A percentile compares a stretch with the other conserved stretches of the same genome.
Evolutionary conservation across 1,140 invertebrate genomes (phyloP).

Genomic region (Drepana arcuata): DNA sequence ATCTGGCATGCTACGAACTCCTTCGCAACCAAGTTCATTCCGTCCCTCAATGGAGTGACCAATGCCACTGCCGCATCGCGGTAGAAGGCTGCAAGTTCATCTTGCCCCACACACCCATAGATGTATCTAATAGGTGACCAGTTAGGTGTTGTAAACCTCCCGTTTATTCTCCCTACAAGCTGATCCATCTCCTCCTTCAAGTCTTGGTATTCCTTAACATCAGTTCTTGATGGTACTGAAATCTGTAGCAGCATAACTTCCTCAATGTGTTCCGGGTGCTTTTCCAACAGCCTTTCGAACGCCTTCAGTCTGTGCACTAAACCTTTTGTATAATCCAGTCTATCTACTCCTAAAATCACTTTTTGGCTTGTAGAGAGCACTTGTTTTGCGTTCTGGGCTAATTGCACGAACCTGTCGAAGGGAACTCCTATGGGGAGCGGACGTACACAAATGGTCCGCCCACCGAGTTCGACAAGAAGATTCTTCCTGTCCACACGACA

Average conservation of each 20-base stretch:
- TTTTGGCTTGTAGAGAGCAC: conserved; percentile 83
- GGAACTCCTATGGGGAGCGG: conserved; percentile 91
- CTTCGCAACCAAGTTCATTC: conserved; percentile 95
- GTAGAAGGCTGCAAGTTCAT: conserved; percentile 88
- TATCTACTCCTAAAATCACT: conserved; percentile 88
- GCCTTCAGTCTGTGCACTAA: conserved; percentile 87
- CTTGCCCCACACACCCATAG: conserved; percentile 89
- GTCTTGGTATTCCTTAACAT: conserved; percentile 92
- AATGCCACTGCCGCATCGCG: conserved; percentile 88
- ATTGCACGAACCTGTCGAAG: conserved; percentile 86
- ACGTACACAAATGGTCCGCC: conserved; percentile 85
- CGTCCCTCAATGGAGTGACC: conserved; percentile 89
- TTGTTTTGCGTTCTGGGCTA: conserved; percentile 84
- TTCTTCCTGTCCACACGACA: conserved; percentile 91
- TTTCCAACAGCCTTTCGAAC: conserved; percentile 87
- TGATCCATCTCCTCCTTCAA: conserved; percentile 94
- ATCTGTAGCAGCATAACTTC: conserved; percentile 89
- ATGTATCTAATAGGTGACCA: conserved; percentile 95
- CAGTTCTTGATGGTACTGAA: conserved; percentile 90
- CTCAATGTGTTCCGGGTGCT: conserved; percentile 88
- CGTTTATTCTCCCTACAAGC: conserved; percentile 89
- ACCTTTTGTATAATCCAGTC: conserved; percentile 94
- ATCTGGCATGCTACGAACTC: conserved; percentile 95
- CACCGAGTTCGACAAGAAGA: conserved; percentile 89
- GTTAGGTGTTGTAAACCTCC: conserved; percentile 88